Conservation (phyloP, 2,113 vertebrate genomes). For the Orcinus orca region DNA sequence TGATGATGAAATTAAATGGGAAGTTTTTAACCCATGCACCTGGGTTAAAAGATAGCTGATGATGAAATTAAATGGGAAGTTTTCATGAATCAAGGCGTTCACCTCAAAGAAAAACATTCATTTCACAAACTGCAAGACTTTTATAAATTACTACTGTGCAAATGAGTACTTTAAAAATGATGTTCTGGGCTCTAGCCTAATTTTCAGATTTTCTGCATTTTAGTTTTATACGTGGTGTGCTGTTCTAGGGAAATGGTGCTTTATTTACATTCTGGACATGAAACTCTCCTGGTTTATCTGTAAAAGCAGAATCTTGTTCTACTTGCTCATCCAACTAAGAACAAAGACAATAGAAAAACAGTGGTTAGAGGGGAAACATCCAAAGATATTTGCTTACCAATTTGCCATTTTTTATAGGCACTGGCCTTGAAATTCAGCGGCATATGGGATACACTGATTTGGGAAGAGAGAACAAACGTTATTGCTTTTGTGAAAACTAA, state of each 20-base stretch:
- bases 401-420: neutral
- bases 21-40: too few relatives aligned
- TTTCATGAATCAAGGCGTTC: neutral
- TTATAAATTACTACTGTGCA: neutral
- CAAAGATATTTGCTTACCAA: neutral
- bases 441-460: neutral
- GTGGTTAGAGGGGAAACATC: neutral
- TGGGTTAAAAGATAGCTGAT: slow-evolving; percentile 18
- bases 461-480: neutral
- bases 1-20: too few relatives aligned
- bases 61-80: neutral
- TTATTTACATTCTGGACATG: neutral
- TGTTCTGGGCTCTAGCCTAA: neutral
- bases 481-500: neutral
- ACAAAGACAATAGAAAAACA: neutral
- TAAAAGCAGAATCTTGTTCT: slow-evolving; percentile 8
- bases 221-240: neutral
- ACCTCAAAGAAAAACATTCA: neutral
- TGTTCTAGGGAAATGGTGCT: neutral
- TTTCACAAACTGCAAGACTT: neutral
- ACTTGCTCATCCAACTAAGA: neutral
- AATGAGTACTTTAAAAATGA: neutral
- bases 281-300: neutral
- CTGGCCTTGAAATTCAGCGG: neutral
- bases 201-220: slow-evolving; percentile 16